These are phyloP conservation scores for Acleris literana DNA, from an alignment of 2,888 invertebrate species.

Conservation along the genomic window DNA sequence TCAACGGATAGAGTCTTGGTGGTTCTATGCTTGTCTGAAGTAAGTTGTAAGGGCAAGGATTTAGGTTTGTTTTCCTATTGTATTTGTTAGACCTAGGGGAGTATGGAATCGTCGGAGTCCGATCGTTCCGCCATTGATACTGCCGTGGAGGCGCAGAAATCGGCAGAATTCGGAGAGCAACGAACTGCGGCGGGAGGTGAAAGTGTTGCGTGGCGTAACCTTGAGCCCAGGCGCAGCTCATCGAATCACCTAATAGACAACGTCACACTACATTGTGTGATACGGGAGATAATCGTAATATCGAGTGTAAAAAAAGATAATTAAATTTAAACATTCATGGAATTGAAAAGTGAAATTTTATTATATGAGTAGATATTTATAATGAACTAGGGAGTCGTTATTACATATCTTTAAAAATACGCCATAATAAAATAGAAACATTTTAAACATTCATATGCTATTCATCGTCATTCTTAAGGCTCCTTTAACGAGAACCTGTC, in stretches of 20 bases:
- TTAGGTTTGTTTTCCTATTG: conserved; percentile 41
- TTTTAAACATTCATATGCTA: too few species aligned
- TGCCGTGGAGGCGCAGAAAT: conserved; percentile 45
- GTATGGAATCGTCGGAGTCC: conserved; percentile 50
- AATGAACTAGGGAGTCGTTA: too few species aligned
- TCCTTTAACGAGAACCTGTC: too few species aligned
- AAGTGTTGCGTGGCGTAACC: conserved; percentile 80
- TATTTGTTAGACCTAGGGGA: conserved; percentile 41
- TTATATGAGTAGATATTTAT: background rate
- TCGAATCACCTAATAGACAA: conserved; percentile 72
- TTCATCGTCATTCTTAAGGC: too few species aligned
- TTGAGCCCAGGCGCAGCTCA: conserved; percentile 73
- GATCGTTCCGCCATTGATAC: conserved; percentile 53
- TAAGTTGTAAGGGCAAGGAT: conserved; percentile 38
- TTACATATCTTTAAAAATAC: too few species aligned
- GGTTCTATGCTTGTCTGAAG: conserved; percentile 40
- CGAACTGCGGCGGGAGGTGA: conserved; percentile 72
- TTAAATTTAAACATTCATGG: conserved; percentile 6
- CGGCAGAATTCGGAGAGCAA: conserved; percentile 78
- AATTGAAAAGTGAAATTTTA: conserved; percentile 3
- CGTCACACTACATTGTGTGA: conserved; percentile 58
- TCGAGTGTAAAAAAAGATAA: conserved; percentile 14
- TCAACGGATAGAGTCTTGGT: conserved; percentile 66
- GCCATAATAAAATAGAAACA: too few species aligned
- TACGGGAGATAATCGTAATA: conserved; percentile 41